Base-by-base conservation (phyloP, 2,797 vertebrate genomes). In the Hydrolagus colliei region DNA sequence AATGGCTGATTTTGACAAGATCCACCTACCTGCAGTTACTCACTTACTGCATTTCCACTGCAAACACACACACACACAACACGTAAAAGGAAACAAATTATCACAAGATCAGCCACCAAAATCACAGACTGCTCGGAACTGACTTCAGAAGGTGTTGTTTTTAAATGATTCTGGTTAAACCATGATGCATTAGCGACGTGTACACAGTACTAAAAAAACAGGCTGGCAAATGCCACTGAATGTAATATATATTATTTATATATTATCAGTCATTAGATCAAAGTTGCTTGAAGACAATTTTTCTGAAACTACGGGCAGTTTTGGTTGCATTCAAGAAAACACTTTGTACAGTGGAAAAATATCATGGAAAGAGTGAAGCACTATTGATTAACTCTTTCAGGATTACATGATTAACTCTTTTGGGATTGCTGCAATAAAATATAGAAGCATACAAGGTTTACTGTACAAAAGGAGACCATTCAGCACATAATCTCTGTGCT, bases 11-110 rank as follows among this genome's bases (percentile, higher is more conserved):
- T 94, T 92, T 92, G 93, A 91, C 90, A 92, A 93, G 92, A 92
- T 91, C 92, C 94, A 92, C 93, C 96, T 95, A 92, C 95, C 93
- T 95, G 93, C 95, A 94, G 90, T 88, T 89, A 91, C 89, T 91
- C 89, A 89, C 90, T 90, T 90, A 90, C 88, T 86, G 92, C 91
- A 92, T 94, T 94, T 93, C 93, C 93, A 94, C 90, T 90, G 91
- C 86, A 90, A 90, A 91, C 89, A 88, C 85, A 89, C 87, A 88
- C 85, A 89, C 87, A 91, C 89, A 91, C 92, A 92, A 90, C 90
- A 91, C 91, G 91, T 92, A 93, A 90, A 92, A 93, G 93, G 93
- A 94, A 94, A 92, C 89, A 87, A 87, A 87, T 91, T 93, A 93
- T 93, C 92, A 87, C 90, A 90, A 88, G 87, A 93, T 92, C 92